A percentile compares a stretch with the other conserved stretches of the same genome.
Conservation (phyloP, 2,797 vertebrate genomes). For the Amblyraja radiata region DNA sequence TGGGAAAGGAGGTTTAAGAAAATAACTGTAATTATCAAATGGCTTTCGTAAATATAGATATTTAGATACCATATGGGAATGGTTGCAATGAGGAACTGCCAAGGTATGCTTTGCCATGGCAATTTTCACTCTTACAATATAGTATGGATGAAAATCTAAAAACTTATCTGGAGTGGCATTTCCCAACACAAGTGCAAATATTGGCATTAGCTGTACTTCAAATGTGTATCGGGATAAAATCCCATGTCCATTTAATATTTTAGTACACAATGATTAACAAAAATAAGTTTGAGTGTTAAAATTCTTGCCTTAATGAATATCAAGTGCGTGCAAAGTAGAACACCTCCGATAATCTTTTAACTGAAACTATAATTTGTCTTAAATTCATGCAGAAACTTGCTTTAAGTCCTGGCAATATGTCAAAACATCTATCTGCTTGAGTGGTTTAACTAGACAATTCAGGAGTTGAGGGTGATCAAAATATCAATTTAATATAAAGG, state of each 20-base stretch:
- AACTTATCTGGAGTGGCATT: too few species aligned
- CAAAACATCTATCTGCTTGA: background rate
- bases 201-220: background rate
- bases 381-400: background rate
- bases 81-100: background rate
- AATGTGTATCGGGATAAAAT: conserved; percentile 27
- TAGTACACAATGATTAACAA: background rate
- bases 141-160: too few species aligned
- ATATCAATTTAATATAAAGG: background rate
- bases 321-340: background rate
- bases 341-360: background rate
- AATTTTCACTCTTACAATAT: background rate
- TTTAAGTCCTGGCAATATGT: background rate
- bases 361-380: background rate
- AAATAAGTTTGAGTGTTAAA: background rate
- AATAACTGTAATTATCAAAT: background rate
- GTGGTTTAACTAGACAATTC: background rate
- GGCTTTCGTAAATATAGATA: background rate
- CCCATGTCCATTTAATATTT: too few species aligned
- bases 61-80: background rate
- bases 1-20: background rate
- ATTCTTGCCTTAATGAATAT: background rate
- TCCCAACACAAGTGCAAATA: conserved; percentile 40
- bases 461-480: background rate
- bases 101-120: background rate